These are phyloP conservation scores for Eupithecia subumbrata DNA, from an alignment of 2,888 invertebrate species.

Conservation along the genomic window DNA sequence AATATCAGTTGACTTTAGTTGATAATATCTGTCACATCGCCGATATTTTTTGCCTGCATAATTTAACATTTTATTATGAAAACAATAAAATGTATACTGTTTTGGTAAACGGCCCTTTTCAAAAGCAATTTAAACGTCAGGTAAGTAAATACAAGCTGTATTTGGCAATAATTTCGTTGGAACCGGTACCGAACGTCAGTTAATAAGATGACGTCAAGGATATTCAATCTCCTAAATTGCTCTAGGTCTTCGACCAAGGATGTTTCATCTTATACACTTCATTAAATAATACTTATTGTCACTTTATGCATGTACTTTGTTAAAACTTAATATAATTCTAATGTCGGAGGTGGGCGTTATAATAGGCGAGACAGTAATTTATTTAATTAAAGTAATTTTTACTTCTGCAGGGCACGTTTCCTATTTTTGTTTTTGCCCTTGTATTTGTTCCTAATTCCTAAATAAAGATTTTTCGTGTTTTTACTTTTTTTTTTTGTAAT, in stretches of 20 bases:
- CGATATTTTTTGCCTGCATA: slow-evolving; percentile 24
- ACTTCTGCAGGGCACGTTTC: no score
- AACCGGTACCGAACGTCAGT: slow-evolving; percentile 23
- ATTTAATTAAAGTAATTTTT: no score
- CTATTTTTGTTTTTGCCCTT: no score
- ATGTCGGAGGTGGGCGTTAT: no score
- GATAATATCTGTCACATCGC: slow-evolving; percentile 15
- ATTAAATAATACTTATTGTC: no score
- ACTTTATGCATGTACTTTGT: no score
- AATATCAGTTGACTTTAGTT: slow-evolving; percentile 10
- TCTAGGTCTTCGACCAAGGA: slow-evolving; percentile 48
- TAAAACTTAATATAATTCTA: no score
- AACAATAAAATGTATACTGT: slow-evolving; percentile 42
- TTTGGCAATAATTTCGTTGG: slow-evolving; percentile 39
- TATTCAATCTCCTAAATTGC: slow-evolving; percentile 49
- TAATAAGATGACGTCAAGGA: slow-evolving; percentile 43
- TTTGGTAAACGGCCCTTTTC: slow-evolving; percentile 40
- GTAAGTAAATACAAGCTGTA: slow-evolving; percentile 46
- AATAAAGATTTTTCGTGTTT: no score
- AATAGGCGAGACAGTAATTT: no score
- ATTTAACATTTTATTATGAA: slow-evolving; percentile 32
- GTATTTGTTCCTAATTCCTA: no score
- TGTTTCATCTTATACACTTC: slow-evolving; percentile 48
- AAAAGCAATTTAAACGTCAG: slow-evolving; percentile 48
- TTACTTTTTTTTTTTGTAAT: no score